A percentile compares a stretch with the other conserved stretches of the same genome.
These are phyloP conservation scores for Sebastes alutus DNA, from an alignment of 2,797 vertebrate species.

Conservation along the genomic window DNA sequence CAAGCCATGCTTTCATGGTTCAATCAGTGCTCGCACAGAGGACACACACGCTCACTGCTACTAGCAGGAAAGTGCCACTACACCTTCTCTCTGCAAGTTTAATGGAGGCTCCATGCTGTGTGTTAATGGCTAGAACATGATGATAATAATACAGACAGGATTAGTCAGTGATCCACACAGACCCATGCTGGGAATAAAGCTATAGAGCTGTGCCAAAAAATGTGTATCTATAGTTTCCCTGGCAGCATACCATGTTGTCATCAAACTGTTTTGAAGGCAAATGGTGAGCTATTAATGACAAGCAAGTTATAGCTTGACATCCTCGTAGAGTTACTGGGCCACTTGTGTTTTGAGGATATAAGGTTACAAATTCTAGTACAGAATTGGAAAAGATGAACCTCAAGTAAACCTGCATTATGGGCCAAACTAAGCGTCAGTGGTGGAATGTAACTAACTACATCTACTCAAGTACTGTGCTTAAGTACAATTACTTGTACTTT, in stretches of 20 bases:
- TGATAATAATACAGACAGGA: slow-evolving; percentile 8
- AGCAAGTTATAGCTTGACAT: not conserved
- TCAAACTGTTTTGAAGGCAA: slow-evolving; percentile 8
- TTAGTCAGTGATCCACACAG: slow-evolving; percentile 15
- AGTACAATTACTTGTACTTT: not conserved
- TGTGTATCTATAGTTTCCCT: not conserved
- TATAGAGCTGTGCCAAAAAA: not conserved
- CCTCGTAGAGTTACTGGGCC: not conserved
- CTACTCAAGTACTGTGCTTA: not conserved
- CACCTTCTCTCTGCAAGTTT: not conserved
- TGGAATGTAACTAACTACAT: not conserved
- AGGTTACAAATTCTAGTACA: not conserved
- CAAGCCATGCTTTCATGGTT: slow-evolving; percentile 44
- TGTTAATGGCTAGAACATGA: not conserved
- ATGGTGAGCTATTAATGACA: slow-evolving; percentile 19
- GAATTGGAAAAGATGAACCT: not conserved
- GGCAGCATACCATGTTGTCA: slow-evolving; percentile 21
- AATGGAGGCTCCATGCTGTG: not conserved
- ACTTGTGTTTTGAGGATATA: not conserved
- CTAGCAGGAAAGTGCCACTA: slow-evolving; percentile 31
- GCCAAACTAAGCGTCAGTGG: not conserved
- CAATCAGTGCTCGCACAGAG: slow-evolving; percentile 72
- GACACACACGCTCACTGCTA: slow-evolving; percentile 32
- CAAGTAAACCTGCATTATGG: not conserved
- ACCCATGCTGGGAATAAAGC: slow-evolving; percentile 15